Percentiles rank a stretch among this genome's conserved stretches.
Evolutionary conservation across 2,797 vertebrate genomes (phyloP).

Genomic region (Bradypodion ventrale): DNA sequence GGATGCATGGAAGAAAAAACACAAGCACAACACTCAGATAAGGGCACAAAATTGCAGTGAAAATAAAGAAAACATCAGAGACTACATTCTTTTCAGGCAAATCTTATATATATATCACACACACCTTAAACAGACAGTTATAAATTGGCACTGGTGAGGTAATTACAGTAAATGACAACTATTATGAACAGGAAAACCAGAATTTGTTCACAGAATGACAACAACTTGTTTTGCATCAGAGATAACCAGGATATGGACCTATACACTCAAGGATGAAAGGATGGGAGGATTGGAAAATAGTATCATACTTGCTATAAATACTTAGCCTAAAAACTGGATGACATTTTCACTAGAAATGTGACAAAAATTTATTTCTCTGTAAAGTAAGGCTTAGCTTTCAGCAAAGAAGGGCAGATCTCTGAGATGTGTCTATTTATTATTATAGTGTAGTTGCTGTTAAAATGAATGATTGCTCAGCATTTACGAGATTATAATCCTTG

Average conservation of each 20-base stretch:
- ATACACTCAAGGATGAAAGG: constrained; percentile 12
- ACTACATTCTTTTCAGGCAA: constrained; percentile 18
- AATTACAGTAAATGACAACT: constrained; percentile 17
- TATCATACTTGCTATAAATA: not conserved
- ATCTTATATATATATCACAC: constrained; percentile 22
- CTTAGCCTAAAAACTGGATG: not conserved
- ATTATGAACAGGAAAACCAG: not conserved
- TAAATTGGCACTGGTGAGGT: not conserved
- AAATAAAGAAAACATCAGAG: constrained; percentile 9
- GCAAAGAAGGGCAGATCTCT: not conserved
- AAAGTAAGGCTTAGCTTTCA: not conserved
- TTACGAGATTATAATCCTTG: not conserved
- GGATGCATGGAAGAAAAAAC: constrained; percentile 15
- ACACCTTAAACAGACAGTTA: not conserved
- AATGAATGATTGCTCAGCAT: not conserved
- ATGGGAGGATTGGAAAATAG: not conserved
- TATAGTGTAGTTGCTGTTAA: not conserved
- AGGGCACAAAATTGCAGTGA: constrained; percentile 16
- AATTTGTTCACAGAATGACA: constrained; percentile 9
- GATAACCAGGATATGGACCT: not conserved
- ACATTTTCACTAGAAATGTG: not conserved
- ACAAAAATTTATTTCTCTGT: not conserved
- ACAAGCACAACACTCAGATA: not conserved
- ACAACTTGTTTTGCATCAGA: not conserved
- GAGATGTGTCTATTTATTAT: not conserved